Base-by-base conservation (phyloP, 2,797 vertebrate genomes). In the Holocentrus rufus region DNA sequence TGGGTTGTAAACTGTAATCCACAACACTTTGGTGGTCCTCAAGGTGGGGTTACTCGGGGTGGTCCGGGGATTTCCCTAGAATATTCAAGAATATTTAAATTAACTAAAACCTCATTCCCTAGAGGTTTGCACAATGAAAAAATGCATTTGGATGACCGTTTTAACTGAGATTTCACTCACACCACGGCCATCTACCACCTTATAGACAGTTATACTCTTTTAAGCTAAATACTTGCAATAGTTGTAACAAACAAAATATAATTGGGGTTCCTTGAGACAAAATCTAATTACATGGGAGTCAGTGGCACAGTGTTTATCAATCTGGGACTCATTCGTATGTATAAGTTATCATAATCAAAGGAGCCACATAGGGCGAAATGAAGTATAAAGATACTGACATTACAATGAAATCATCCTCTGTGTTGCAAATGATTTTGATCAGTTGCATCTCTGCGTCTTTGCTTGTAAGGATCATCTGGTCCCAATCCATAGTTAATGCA, bases 1-100 rank as follows among this genome's bases (percentile, higher is more conserved):
- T 17, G 15, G 44, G 1, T 4, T 46, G 15, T 46, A 42, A 82
- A 77, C 78, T 71, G 72, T 10, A 30, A 57, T 67, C 52, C 36
- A 53, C 60, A 44, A 63, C 39, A 1, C 20, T 11, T 18, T 69
- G 63, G 60, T 68, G 75, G 76, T 81, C 70, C 49, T 67, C 22
- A 4, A 22, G n/a, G 42, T 27, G 50, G 31, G 44, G 44, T 5
- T 17, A 14, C 46, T 50, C 17, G 49, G 54, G 49, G 27, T 20
- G 27, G 23, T 17, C 13, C 4, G 31, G 11, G 9, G 10, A 31
- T 36, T 17, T 22, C 47, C 13, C 0, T 0, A 63, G 27, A 4
- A n/a, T 14, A 18, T 17, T 39, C 9, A 27, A 25, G 5, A 46
- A 50, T 69, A 2, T 54, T 58, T 23, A 0, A 44, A 69, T 59